A percentile compares a stretch with the other conserved stretches of the same genome.
These are phyloP conservation scores for Mesembrinibis cayennensis DNA, from an alignment of 2,113 vertebrate species.

Conservation along the genomic window DNA sequence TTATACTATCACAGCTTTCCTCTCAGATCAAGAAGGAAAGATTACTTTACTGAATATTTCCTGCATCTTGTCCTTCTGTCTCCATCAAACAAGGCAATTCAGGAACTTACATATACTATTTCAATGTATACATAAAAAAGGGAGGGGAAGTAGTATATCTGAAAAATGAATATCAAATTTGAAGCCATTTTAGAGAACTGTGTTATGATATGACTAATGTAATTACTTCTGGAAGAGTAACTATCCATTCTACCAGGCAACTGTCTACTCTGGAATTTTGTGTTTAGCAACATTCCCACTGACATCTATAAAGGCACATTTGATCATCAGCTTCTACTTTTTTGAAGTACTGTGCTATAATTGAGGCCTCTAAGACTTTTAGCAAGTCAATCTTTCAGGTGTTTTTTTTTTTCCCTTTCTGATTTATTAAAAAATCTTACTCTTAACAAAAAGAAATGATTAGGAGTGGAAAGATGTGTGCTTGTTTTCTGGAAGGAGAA, in stretches of 20 bases:
- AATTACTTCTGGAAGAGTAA: background rate
- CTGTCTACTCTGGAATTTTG: background rate
- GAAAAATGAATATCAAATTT: background rate
- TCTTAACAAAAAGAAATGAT: background rate
- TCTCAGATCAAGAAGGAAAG: background rate
- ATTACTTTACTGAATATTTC: background rate
- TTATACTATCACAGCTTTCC: background rate
- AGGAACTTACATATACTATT: background rate
- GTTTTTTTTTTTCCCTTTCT: background rate
- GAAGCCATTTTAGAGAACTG: background rate
- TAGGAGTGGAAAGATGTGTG: background rate
- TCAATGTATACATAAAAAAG: background rate
- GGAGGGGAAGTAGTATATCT: background rate
- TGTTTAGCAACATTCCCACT: background rate
- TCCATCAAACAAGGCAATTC: background rate
- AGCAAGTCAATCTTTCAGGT: background rate
- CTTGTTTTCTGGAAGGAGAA: background rate
- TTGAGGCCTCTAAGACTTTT: background rate
- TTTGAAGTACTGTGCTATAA: background rate
- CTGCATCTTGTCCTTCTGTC: background rate
- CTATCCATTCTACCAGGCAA: background rate
- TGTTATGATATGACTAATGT: background rate
- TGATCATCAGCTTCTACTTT: background rate
- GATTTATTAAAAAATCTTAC: background rate
- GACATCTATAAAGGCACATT: background rate